Percentiles rank a stretch among this genome's conserved stretches.
These are phyloP conservation scores for Limnephilus marmoratus DNA, from an alignment of 2,888 invertebrate genomes.

Conservation along the genomic window DNA sequence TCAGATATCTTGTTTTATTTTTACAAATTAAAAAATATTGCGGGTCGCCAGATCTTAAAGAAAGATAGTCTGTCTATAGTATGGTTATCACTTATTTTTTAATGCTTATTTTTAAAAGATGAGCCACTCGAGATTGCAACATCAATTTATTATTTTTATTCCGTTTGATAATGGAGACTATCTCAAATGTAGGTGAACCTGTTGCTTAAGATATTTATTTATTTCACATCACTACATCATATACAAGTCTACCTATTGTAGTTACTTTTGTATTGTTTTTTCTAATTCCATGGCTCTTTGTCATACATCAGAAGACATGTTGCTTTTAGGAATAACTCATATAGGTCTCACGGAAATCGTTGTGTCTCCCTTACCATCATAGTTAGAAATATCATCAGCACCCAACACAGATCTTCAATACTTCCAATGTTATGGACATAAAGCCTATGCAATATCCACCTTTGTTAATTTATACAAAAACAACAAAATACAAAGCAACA, in stretches of 20 bases:
- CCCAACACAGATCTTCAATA: too few relatives aligned
- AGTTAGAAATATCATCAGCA: too few relatives aligned
- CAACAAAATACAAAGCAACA: too few relatives aligned
- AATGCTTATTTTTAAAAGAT: neutral
- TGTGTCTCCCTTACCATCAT: too few relatives aligned
- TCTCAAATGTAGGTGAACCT: neutral
- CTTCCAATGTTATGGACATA: too few relatives aligned
- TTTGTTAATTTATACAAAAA: too few relatives aligned
- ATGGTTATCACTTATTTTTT: neutral
- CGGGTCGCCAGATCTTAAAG: neutral
- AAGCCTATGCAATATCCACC: too few relatives aligned
- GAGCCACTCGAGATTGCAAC: neutral
- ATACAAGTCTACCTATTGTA: neutral
- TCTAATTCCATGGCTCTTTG: too few relatives aligned
- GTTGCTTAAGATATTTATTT: neutral
- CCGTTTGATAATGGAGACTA: neutral
- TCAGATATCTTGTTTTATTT: neutral
- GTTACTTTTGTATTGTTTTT: too few relatives aligned
- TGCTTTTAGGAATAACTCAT: too few relatives aligned
- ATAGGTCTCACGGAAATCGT: too few relatives aligned
- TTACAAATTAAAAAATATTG: neutral
- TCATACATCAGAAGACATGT: too few relatives aligned
- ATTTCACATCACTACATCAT: neutral
- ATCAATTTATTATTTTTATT: neutral
- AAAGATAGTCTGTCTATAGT: neutral